Conservation (phyloP, 2,113 vertebrate species). For the Puntigrus tetrazona region DNA sequence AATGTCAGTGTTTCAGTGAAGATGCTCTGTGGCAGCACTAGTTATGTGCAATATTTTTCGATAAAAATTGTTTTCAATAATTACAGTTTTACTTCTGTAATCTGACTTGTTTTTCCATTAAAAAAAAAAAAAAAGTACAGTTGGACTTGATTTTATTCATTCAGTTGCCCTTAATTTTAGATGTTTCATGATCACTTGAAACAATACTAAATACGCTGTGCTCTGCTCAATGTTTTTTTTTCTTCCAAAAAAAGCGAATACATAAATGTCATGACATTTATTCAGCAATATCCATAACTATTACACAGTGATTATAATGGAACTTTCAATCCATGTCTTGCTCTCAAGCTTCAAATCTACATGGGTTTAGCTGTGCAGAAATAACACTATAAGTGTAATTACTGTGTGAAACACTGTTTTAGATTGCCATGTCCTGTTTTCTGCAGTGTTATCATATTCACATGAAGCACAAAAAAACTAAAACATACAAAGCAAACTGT, state of each 20-base stretch:
- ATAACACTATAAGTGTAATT: slow-evolving; percentile 19
- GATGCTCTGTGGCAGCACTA: not conserved
- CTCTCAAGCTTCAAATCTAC: not conserved
- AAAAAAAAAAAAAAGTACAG: not conserved
- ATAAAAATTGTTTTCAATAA: not conserved
- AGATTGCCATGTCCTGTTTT: slow-evolving; percentile 37
- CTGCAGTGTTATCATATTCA: not conserved
- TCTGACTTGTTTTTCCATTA: not conserved
- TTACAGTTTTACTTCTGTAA: not conserved
- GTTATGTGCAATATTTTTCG: not conserved
- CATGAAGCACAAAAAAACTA: slow-evolving; percentile 14
- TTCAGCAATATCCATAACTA: slow-evolving; percentile 5
- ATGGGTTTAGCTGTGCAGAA: slow-evolving; percentile 8
- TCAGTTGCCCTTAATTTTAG: not conserved
- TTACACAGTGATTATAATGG: slow-evolving; percentile 16
- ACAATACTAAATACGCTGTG: not conserved
- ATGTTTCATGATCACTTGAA: not conserved
- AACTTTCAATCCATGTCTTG: not conserved
- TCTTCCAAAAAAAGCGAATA: not conserved
- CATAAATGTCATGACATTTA: not conserved
- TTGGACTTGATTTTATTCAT: not conserved
- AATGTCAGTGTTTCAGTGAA: not conserved
- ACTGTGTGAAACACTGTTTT: slow-evolving; percentile 28
- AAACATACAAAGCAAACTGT: not conserved
- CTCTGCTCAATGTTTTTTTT: not conserved